phyloP scores from a whole-genome alignment of 2,113 vertebrate species.

The Epinephelus cyanopodus region DNA sequence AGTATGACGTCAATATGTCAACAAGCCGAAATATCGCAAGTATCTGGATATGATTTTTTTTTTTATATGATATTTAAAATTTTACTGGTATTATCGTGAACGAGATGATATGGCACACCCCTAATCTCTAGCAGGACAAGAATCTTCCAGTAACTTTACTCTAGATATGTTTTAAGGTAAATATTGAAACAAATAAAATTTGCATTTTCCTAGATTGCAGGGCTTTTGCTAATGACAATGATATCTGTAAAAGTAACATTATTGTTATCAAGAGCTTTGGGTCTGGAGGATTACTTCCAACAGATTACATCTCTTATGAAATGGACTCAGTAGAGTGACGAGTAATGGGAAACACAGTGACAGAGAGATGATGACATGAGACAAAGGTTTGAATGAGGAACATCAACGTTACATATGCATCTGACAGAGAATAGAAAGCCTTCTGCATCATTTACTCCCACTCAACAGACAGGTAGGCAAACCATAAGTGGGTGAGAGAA shows the following conservation, averaged over 20 bases:
- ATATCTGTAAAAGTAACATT: neutral
- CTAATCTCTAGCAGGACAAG: neutral
- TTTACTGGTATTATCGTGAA: too few species aligned
- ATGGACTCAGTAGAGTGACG: neutral
- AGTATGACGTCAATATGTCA: too few species aligned
- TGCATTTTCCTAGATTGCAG: too few species aligned
- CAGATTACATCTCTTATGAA: neutral
- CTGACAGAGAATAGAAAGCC: neutral
- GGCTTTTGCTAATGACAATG: too few species aligned
- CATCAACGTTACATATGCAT: neutral
- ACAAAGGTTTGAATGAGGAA: neutral
- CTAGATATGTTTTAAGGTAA: too few species aligned
- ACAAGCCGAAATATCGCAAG: too few species aligned
- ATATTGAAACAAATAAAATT: too few species aligned
- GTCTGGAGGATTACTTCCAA: neutral
- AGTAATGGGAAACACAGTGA: neutral
- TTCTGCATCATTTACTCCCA: neutral
- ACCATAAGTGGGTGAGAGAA: slow-evolving; percentile 3
- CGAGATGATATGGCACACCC: too few species aligned
- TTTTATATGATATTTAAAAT: too few species aligned
- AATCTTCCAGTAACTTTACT: neutral
- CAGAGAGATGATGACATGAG: neutral
- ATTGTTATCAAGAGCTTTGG: neutral
- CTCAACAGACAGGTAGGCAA: neutral
- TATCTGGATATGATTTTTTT: too few species aligned